Conservation (phyloP, 2,113 vertebrate genomes). For the Peromyscus polionotus region DNA sequence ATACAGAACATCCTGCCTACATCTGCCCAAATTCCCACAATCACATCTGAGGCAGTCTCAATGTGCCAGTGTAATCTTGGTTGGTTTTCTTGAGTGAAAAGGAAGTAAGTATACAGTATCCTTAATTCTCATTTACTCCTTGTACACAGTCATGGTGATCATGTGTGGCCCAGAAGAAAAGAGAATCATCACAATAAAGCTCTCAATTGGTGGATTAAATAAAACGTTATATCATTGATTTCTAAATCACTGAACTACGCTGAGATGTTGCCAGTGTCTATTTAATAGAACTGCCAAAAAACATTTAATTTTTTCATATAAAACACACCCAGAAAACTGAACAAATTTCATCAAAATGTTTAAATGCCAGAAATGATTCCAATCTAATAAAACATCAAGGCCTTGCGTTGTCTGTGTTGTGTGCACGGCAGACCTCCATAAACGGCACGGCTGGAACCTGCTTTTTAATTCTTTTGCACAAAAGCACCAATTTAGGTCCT, state of each 20-base stretch:
- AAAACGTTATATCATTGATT: slow-evolving; percentile 68
- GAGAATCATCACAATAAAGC: neutral
- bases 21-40: neutral
- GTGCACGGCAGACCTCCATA: slow-evolving; percentile 51
- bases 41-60: neutral
- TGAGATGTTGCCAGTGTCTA: slow-evolving; percentile 66
- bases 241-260: slow-evolving; percentile 62
- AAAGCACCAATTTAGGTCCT: slow-evolving; percentile 71
- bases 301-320: slow-evolving; percentile 79
- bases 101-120: neutral
- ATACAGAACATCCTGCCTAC: neutral
- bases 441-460: slow-evolving; percentile 61
- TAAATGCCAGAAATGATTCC: slow-evolving; percentile 76
- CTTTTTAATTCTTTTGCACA: slow-evolving; percentile 70
- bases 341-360: slow-evolving; percentile 81
- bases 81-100: slow-evolving; percentile 25
- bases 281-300: slow-evolving; percentile 76
- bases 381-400: slow-evolving; percentile 72
- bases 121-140: neutral
- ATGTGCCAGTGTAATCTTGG: no score
- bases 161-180: slow-evolving; percentile 33
- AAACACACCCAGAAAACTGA: slow-evolving; percentile 80
- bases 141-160: neutral
- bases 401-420: neutral
- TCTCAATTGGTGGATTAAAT: slow-evolving; percentile 56